Evolutionary conservation across 1,140 invertebrate species (phyloP).

Genomic region (Gryllus bimaculatus): DNA sequence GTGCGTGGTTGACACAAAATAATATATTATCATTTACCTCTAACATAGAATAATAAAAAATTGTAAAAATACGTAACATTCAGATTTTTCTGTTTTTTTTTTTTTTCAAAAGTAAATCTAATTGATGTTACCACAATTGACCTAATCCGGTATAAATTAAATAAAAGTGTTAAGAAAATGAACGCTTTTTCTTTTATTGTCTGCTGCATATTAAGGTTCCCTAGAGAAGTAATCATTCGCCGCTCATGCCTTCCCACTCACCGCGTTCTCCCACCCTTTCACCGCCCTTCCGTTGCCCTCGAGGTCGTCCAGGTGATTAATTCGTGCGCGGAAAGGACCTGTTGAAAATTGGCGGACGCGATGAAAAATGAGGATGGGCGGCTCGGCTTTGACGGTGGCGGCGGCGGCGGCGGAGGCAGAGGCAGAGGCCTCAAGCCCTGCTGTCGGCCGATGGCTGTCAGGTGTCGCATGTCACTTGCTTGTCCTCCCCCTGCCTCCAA

Average conservation of each 20-base stretch:
- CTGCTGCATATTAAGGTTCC: no score
- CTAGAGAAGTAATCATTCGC: no score
- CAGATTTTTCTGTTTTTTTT: not conserved
- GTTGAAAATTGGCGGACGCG: not conserved
- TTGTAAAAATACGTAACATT: not conserved
- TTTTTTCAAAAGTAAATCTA: not conserved
- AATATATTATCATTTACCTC: no score
- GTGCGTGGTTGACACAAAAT: no score
- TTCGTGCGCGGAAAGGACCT: not conserved
- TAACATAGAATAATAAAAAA: no score
- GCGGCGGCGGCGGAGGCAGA: not conserved
- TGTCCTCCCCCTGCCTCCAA: no score
- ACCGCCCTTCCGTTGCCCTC: no score
- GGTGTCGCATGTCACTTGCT: no score
- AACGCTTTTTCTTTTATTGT: no score
- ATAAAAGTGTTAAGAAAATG: not conserved
- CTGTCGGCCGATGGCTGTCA: no score
- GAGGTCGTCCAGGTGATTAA: not conserved
- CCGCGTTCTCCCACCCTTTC: not conserved
- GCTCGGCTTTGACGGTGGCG: not conserved
- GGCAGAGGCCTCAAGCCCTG: not conserved
- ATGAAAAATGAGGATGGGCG: not conserved
- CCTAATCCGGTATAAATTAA: not conserved
- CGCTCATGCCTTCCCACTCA: no score
- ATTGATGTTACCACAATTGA: not conserved